Evolutionary conservation across 2,797 vertebrate species (phyloP).

Genomic region (Anniella stebbinsi): DNA sequence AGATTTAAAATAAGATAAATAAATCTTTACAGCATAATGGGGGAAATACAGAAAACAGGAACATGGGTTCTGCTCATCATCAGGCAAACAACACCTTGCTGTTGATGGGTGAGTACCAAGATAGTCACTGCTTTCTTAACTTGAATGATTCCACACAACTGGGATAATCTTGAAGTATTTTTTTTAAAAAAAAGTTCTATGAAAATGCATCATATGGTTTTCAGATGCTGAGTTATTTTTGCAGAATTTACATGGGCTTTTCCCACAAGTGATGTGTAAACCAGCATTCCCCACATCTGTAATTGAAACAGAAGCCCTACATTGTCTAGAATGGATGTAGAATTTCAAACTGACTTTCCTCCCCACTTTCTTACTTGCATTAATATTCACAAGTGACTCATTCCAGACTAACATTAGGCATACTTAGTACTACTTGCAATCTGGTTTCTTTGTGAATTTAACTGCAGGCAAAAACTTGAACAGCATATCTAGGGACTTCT

Average conservation of each 20-base stretch:
- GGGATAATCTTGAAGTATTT: not conserved
- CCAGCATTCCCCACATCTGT: not conserved
- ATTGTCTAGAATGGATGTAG: not conserved
- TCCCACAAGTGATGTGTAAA: not conserved
- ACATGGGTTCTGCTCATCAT: not conserved
- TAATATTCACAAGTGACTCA: not conserved
- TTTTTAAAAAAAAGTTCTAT: not conserved
- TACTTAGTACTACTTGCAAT: not conserved
- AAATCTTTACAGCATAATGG: too few species aligned
- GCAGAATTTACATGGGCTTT: not conserved
- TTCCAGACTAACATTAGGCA: not conserved
- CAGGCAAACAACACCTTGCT: not conserved
- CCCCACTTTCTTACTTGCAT: not conserved
- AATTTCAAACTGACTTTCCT: not conserved
- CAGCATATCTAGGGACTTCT: fast-evolving
- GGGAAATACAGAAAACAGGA: not conserved
- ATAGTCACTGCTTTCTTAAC: too few species aligned
- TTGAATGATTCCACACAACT: not conserved
- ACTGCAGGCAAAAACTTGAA: not conserved
- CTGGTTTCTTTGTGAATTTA: not conserved
- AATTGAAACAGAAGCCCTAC: not conserved
- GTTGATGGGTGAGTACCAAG: not conserved
- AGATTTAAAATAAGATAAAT: too few species aligned
- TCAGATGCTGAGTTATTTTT: not conserved
- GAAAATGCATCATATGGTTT: not conserved